Conservation (phyloP, 1,140 invertebrate species). For the Drosophila rhopaloa region DNA sequence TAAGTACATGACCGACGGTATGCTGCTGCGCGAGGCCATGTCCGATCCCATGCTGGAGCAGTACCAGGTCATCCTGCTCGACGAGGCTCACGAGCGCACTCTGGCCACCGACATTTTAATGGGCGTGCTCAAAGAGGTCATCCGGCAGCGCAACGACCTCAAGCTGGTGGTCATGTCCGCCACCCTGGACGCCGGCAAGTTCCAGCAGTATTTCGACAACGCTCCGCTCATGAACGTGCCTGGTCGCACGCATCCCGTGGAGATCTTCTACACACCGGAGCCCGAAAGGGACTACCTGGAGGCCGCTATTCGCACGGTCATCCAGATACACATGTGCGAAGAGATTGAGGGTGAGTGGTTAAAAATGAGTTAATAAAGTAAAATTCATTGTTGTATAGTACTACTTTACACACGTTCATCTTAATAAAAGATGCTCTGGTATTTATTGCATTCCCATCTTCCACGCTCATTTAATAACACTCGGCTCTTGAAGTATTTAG, state of each 20-base stretch:
- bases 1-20: conserved; percentile 99
- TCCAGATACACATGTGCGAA: conserved; percentile 99
- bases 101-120: conserved; percentile 99
- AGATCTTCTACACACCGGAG: conserved; percentile 99
- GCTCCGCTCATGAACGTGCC: conserved; percentile 99
- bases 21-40: conserved; percentile 99
- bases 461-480: no score
- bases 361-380: neutral
- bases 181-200: conserved; percentile 99
- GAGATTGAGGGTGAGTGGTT: conserved; percentile 89
- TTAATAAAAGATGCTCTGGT: no score
- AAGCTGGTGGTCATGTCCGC: conserved; percentile 99
- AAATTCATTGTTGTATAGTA: neutral
- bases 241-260: conserved; percentile 96
- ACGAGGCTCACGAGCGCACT: conserved; percentile 99
- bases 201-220: conserved; percentile 99
- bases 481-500: no score
- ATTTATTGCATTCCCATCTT: no score
- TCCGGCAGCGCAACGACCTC: conserved; percentile 96
- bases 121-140: conserved; percentile 99
- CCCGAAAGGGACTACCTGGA: conserved; percentile 99
- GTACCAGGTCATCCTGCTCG: conserved; percentile 98
- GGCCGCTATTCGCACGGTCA: conserved; percentile 98
- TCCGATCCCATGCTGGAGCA: conserved; percentile 98
- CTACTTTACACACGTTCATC: no score